A percentile compares a stretch with the other conserved stretches of the same genome.
phyloP scores from a whole-genome alignment of 2,797 vertebrate species.

The Anabas testudineus region DNA sequence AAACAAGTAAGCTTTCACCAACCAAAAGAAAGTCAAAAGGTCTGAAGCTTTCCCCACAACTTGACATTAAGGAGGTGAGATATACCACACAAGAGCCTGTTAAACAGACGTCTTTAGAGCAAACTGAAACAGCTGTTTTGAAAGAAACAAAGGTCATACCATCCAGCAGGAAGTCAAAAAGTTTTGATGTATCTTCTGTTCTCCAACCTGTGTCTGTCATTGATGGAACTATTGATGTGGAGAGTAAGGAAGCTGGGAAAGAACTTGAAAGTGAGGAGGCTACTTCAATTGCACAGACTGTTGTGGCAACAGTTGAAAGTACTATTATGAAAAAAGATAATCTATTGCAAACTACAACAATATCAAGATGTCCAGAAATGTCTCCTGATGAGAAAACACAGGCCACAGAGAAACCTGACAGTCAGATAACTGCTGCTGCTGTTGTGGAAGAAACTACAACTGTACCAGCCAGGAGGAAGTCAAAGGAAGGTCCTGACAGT shows the following conservation, averaged over 20 bases:
- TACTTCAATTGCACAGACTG: background rate
- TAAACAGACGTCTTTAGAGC: no score
- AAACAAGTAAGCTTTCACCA: slow-evolving; percentile 4
- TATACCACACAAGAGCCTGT: no score
- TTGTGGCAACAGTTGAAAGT: background rate
- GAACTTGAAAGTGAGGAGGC: no score
- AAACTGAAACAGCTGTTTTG: background rate
- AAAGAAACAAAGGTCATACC: background rate
- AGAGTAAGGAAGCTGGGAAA: no score
- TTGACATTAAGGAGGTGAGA: no score
- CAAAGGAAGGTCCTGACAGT: background rate
- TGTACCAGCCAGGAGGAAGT: background rate
- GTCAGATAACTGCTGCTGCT: background rate
- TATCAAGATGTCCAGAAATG: background rate
- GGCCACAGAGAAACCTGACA: background rate
- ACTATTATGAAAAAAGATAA: background rate
- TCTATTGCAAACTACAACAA: background rate
- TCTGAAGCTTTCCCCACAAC: no score
- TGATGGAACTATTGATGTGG: no score
- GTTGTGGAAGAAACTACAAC: background rate
- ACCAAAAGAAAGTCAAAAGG: slow-evolving; percentile 25
- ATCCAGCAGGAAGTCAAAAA: background rate
- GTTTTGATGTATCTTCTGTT: no score
- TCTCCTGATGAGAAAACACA: background rate
- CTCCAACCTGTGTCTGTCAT: no score